phyloP scores from a whole-genome alignment of 1,140 invertebrate species.

The Aphaenogaster rudis region DNA sequence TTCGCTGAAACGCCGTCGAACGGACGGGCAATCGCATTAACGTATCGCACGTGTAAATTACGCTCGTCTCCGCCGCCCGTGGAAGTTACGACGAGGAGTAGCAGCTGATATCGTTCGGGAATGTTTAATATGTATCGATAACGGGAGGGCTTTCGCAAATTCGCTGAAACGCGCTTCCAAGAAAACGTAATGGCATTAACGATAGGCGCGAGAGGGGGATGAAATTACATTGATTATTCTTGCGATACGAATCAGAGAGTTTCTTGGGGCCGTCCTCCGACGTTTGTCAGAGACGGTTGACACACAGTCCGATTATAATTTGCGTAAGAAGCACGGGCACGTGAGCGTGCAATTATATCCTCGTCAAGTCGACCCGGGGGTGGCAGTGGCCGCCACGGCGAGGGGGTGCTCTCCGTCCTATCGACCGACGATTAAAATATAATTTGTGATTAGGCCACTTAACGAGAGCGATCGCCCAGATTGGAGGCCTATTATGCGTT shows the following conservation, averaged over 20 bases:
- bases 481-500: slow-evolving; percentile 73
- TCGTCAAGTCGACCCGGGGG: slow-evolving; percentile 63
- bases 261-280: slow-evolving; percentile 20
- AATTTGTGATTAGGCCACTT: slow-evolving; percentile 80
- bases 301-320: slow-evolving; percentile 56
- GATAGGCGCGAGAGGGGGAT: neutral
- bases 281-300: slow-evolving; percentile 44
- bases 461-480: slow-evolving; percentile 80
- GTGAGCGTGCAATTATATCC: slow-evolving; percentile 78
- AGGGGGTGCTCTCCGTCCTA: slow-evolving; percentile 37
- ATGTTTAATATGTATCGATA: slow-evolving; percentile 51
- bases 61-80: neutral
- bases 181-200: slow-evolving; percentile 46
- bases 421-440: slow-evolving; percentile 80
- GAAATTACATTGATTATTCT: slow-evolving; percentile 59
- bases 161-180: slow-evolving; percentile 34
- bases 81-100: neutral
- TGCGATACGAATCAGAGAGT: slow-evolving; percentile 40
- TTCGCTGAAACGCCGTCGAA: neutral
- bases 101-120: neutral
- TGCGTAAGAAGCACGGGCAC: slow-evolving; percentile 66
- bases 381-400: neutral
- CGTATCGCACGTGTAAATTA: slow-evolving; percentile 24
- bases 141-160: slow-evolving; percentile 22
- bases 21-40: slow-evolving; percentile 31